Evolutionary conservation across 2,113 vertebrate species (phyloP).

Genomic region (Neopipo cinnamomea): DNA sequence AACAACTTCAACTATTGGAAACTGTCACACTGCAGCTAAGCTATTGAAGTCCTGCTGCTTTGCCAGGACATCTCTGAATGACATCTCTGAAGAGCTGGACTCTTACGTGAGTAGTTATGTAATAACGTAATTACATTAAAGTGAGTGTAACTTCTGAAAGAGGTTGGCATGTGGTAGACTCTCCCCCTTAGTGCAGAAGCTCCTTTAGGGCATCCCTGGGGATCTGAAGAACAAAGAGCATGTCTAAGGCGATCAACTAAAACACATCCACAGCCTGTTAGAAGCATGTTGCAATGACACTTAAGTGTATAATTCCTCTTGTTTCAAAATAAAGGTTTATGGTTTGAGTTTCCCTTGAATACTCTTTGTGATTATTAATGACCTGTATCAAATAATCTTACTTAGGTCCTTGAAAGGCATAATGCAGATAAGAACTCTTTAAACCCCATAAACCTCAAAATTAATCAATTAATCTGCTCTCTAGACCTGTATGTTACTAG

Average conservation of each 20-base stretch:
- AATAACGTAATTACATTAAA: not conserved
- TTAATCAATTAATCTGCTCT: not conserved
- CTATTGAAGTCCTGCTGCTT: not conserved
- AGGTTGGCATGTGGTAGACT: not conserved
- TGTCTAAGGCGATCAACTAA: fast-evolving
- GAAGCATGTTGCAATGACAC: not conserved
- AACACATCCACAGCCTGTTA: not conserved
- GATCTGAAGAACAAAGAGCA: not conserved
- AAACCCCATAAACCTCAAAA: not conserved
- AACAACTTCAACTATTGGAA: not conserved
- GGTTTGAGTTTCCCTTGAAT: not conserved
- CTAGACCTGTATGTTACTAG: not conserved
- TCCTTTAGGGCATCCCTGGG: not conserved
- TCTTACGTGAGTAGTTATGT: not conserved
- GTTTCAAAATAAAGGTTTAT: not conserved
- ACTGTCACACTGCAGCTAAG: not conserved
- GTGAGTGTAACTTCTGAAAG: not conserved
- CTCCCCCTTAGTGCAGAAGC: not conserved
- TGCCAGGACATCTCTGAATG: not conserved
- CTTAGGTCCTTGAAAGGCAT: not conserved
- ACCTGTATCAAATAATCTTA: not conserved
- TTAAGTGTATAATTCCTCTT: not conserved
- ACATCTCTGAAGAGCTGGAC: not conserved
- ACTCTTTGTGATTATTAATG: not conserved
- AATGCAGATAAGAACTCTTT: not conserved